Conservation (phyloP, 1,140 invertebrate species). For the Drosophila micromelanica region DNA sequence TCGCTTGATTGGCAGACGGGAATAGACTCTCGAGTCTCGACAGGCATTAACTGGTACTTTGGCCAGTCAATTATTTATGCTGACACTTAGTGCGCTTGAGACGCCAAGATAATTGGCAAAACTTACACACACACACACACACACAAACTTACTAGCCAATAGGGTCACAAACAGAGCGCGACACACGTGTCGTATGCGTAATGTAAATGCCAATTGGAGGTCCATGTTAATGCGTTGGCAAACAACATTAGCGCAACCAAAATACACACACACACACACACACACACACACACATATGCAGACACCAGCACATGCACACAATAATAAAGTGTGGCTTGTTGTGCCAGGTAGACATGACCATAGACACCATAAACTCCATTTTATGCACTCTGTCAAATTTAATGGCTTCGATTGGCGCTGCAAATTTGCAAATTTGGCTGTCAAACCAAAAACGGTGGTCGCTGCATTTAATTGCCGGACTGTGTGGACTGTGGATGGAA, state of each 20-base stretch:
- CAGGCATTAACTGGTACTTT: constrained; percentile 60
- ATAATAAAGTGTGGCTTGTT: constrained; percentile 21
- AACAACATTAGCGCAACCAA: constrained; percentile 61
- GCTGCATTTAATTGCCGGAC: constrained; percentile 63
- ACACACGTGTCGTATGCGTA: constrained; percentile 73
- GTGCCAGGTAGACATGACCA: constrained; percentile 59
- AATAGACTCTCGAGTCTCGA: constrained; percentile 39
- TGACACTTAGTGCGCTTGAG: constrained; percentile 68
- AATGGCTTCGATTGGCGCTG: constrained; percentile 68
- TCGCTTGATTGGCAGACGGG: constrained; percentile 37
- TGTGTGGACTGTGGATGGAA: constrained; percentile 19
- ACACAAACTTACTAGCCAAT: background rate
- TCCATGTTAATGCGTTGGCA: constrained; percentile 73
- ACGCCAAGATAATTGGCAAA: constrained; percentile 67
- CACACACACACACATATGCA: constrained; percentile 8
- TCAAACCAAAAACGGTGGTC: constrained; percentile 56
- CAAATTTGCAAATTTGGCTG: constrained; percentile 70
- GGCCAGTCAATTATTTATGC: constrained; percentile 76
- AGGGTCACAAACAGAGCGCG: constrained; percentile 1
- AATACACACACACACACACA: constrained; percentile 1
- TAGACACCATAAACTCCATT: constrained; percentile 58
- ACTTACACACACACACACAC: constrained; percentile 22
- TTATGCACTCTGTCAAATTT: constrained; percentile 48
- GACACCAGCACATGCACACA: background rate
- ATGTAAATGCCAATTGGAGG: constrained; percentile 33